Conservation (phyloP, 2,888 invertebrate genomes). For the Trypoxylon attenuatum region DNA sequence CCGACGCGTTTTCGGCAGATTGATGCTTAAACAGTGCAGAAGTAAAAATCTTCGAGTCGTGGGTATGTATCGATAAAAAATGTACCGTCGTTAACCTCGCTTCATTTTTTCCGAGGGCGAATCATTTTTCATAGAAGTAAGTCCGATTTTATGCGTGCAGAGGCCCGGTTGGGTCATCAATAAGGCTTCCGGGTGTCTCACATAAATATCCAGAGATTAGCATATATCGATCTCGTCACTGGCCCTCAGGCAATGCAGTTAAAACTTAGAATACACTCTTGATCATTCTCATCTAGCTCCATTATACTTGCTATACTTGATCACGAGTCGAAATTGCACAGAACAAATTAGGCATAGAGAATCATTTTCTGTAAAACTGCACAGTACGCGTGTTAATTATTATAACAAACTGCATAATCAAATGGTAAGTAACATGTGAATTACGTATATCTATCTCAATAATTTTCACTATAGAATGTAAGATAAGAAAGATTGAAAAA, state of each 20-base stretch:
- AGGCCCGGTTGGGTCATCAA: slow-evolving; percentile 29
- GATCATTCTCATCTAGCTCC: slow-evolving; percentile 25
- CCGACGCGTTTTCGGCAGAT: slow-evolving; percentile 3
- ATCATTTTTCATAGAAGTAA: slow-evolving; percentile 40
- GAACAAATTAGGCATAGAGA: too few species aligned
- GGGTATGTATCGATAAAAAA: not conserved
- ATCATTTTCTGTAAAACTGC: too few species aligned
- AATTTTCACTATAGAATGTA: too few species aligned
- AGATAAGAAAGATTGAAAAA: too few species aligned
- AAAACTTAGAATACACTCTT: slow-evolving; percentile 17
- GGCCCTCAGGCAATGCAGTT: slow-evolving; percentile 17
- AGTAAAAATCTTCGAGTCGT: slow-evolving; percentile 22
- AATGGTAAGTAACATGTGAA: too few species aligned
- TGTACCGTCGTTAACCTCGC: slow-evolving; percentile 12
- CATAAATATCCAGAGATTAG: slow-evolving; percentile 46
- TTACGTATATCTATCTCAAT: too few species aligned
- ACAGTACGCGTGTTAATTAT: too few species aligned
- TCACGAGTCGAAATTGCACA: too few species aligned
- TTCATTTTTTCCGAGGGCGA: slow-evolving; percentile 19
- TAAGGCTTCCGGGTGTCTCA: slow-evolving; percentile 38
- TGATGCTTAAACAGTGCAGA: slow-evolving; percentile 8
- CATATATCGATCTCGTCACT: slow-evolving; percentile 42
- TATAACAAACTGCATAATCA: too few species aligned
- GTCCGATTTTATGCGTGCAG: slow-evolving; percentile 20
- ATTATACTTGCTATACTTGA: too few species aligned